Evolutionary conservation across 2,113 vertebrate genomes (phyloP).

Genomic region (Hemiscyllium ocellatum): DNA sequence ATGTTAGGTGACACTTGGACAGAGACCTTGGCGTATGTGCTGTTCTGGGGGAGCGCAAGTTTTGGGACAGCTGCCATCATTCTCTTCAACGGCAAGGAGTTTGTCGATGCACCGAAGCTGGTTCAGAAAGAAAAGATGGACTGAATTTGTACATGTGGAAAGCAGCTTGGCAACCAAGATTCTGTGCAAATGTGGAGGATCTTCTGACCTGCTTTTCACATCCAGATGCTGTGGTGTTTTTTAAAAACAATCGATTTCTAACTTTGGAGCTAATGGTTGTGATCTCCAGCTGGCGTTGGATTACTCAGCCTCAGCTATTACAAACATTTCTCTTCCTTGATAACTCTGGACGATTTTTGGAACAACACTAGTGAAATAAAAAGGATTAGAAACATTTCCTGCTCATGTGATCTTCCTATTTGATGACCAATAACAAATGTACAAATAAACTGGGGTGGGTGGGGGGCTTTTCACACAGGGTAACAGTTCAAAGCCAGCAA

Average conservation of each 20-base stretch:
- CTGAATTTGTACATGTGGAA: constrained; percentile 97
- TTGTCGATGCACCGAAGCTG: constrained; percentile 83
- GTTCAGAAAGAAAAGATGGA: constrained; percentile 98
- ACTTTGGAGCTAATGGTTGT: constrained; percentile 30
- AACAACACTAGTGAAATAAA: constrained; percentile 47
- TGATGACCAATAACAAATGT: neutral
- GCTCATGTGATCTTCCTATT: constrained; percentile 47
- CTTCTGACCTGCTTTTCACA: constrained; percentile 81
- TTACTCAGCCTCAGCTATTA: constrained; percentile 41
- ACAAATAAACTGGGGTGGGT: neutral
- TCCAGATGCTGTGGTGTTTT: constrained; percentile 10
- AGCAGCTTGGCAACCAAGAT: constrained; percentile 76
- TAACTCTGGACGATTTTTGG: constrained; percentile 36
- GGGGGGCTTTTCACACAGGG: neutral
- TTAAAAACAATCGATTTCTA: constrained; percentile 33
- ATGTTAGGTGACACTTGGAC: constrained; percentile 86
- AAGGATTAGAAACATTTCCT: constrained; percentile 39
- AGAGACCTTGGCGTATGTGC: constrained; percentile 86
- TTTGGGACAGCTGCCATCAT: constrained; percentile 81
- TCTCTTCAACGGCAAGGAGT: constrained; percentile 89
- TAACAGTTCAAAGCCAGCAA: constrained; percentile 4
- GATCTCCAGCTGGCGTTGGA: constrained; percentile 40
- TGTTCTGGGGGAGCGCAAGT: constrained; percentile 89
- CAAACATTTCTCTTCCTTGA: constrained; percentile 48
- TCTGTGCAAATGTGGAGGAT: constrained; percentile 74